phyloP scores from a whole-genome alignment of 2,113 vertebrate species.

The Theristicus caerulescens region DNA sequence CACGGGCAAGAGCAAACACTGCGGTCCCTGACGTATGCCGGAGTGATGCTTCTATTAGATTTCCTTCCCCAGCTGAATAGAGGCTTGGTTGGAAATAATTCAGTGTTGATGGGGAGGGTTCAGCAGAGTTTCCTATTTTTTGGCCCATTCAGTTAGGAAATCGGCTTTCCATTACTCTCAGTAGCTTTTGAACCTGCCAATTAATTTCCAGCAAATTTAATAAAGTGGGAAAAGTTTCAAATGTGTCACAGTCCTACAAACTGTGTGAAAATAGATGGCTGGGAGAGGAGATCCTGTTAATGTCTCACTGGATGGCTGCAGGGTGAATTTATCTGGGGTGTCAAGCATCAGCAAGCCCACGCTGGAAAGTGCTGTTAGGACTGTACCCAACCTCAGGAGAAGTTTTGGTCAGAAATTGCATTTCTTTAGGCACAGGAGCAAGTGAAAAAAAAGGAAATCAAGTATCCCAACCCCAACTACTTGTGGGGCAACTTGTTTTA shows the following conservation, averaged over 20 bases:
- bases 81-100: not conserved
- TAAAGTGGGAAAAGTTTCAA: not conserved
- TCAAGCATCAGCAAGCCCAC: not conserved
- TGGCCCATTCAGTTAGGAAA: not conserved
- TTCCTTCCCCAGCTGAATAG: not conserved
- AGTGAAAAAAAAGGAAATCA: not conserved
- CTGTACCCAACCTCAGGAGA: not conserved
- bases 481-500: not conserved
- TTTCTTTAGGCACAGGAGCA: not conserved
- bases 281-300: not conserved
- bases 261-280: not conserved
- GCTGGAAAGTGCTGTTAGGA: not conserved
- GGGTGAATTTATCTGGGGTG: not conserved
- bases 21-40: rapidly evolving
- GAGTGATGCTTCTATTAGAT: not conserved
- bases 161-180: not conserved
- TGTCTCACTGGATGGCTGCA: not conserved
- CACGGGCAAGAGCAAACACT: not conserved
- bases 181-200: not conserved
- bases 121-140: not conserved
- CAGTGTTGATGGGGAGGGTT: not conserved
- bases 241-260: not conserved
- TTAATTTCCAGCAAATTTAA: not conserved
- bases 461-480: not conserved
- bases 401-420: not conserved